Base-by-base conservation (phyloP, 2,113 vertebrate genomes). In the Cathartes aura region DNA sequence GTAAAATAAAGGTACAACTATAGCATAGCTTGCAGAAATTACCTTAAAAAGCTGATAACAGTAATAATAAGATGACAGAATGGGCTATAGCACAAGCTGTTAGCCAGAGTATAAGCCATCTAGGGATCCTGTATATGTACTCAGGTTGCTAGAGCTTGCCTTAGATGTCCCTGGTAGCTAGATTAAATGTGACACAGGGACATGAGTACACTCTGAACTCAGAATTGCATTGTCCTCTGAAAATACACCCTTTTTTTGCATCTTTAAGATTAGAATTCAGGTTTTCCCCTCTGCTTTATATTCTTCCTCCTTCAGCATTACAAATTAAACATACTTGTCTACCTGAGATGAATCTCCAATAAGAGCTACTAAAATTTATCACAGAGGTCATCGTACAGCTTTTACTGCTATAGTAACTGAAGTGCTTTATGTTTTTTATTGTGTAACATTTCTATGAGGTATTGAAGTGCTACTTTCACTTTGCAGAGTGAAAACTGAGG, bases 261-360 rank as follows among this genome's bases (percentile, higher is more conserved):
- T 81, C 63, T 83, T 90, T 30, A 85, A 87, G n/a, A 84, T 87
- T 32, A 83, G 42, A 87, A 58, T 90, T 73, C 67, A 62, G 42
- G 18, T 76, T 94, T 73, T 90, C n/a, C 53, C 34, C 0, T 0
- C 43, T 58, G 60, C 73, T 71, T 84, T 60, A 20, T 84, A 47
- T 24, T 89, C 84, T 81, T 53, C 24, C 32, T 94, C 36, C 53
- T 76, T 93, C 58, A 70, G 27, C 11, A 36, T 50, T 53, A 89
- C 81, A 94, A 91, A 94, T 89, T 68, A 93, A 94, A 79, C 40
- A 53, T n/a, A 19, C 9, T 86, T 58, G n/a, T 80, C 66, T 80
- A 73, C 32, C 43, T 45, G 78, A 93, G 67, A 89, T 3, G 8
- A 89, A 55, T 90, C 26, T 86, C 70, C 43, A 58, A 45, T 42